Evolutionary conservation across 1,140 invertebrate genomes (phyloP), one percentile per base, ranked within the genome.

Genomic region (Phymastichus coffea): DNA sequence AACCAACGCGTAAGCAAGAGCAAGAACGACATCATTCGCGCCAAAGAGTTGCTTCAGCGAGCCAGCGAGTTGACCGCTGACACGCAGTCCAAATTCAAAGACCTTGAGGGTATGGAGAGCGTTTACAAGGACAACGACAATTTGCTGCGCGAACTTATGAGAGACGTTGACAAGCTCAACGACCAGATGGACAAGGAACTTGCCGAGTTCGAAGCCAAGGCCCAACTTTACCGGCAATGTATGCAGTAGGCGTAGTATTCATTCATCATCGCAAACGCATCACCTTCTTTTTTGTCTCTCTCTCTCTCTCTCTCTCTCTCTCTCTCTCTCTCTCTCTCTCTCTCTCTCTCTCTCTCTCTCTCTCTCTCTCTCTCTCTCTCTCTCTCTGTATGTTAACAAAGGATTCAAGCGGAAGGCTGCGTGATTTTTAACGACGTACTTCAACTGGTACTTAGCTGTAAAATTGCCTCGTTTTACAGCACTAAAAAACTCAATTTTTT

Each of bases 51-150:
- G 19, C 80, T 91, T 23, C 85, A 88, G 59, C 80, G 86, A 58
- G 92, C 92, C 2, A 89, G 86, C 43, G 85, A 87, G 62, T 75
- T 95, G 1, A 90, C 90, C 0, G 86, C 87, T 54, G 87, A 89
- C 61, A 90, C 90, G 0, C 85, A 86, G 63, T 84, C 80, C 10
- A 92, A 93, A 72, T 78, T 92, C 9, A 87, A 87, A 63, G 84
- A 90, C 61, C 76, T 94, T 14, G 81, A 86, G 71, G 86, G 87
- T 75, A 83, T 79, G 78, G 78, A 79, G 17, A 72, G 72, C 23
- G 77, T 79, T 4, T 79, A 80, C 22, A 74, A 64, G 14, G 78
- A 77, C 8, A 80, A 80, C 17, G 78, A 79, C 19, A 70, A 67
- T 17, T 63, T 67, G 6, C 49, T 80, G 1, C 54, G 63, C 8